Evolutionary conservation across 1,140 invertebrate species (phyloP).

Genomic region (Drosophila orosa): DNA sequence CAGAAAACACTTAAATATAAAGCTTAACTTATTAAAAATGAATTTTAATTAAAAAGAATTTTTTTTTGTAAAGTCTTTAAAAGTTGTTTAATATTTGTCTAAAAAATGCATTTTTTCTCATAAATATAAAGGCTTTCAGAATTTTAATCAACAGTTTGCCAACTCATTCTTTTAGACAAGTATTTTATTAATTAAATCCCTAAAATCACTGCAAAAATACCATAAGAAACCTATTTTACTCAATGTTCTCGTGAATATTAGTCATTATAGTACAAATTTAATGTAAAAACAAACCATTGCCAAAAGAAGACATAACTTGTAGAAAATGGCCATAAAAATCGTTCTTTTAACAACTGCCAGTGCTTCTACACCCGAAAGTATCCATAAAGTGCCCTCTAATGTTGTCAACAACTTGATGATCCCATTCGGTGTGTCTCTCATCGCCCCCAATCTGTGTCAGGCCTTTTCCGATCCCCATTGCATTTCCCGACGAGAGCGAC

Average conservation of each 20-base stretch:
- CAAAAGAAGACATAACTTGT: not conserved
- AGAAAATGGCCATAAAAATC: not conserved
- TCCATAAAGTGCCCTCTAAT: conserved; percentile 10
- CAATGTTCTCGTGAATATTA: not conserved
- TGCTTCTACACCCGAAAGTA: not conserved
- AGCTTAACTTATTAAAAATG: not conserved
- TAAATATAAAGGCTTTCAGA: not conserved
- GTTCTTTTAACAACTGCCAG: not conserved
- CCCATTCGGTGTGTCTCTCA: conserved; percentile 48
- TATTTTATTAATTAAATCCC: not conserved
- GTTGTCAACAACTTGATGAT: conserved; percentile 55
- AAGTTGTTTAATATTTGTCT: not conserved
- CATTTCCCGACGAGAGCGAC: conserved; percentile 20
- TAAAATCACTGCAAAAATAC: not conserved
- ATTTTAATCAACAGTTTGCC: not conserved
- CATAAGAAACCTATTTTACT: not conserved
- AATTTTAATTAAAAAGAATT: not conserved
- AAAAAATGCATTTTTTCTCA: too few species aligned
- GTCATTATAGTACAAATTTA: not conserved
- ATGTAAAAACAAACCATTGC: not conserved
- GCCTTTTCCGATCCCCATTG: conserved; percentile 33
- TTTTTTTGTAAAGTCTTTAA: not conserved
- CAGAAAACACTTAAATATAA: not conserved
- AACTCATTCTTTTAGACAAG: not conserved
- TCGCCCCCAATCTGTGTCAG: conserved; percentile 23